A percentile compares a stretch with the other conserved stretches of the same genome.
phyloP scores from a whole-genome alignment of 2,888 invertebrate genomes.

The Dorcus parallelipipedus region DNA sequence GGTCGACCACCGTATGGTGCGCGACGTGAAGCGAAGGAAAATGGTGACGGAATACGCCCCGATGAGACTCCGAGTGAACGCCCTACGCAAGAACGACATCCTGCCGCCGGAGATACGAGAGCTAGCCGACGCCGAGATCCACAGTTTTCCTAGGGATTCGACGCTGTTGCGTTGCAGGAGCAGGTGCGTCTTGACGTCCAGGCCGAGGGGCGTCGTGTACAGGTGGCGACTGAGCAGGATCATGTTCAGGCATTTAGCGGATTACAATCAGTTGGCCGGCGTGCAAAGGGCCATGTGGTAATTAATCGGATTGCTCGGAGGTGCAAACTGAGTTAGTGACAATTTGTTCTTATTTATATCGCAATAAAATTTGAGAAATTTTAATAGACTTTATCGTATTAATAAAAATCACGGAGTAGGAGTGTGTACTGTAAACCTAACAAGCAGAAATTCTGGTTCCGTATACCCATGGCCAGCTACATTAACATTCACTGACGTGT shows the following conservation, averaged over 20 bases:
- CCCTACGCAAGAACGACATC: conserved; percentile 79
- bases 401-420: too few relatives aligned
- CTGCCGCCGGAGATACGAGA: conserved; percentile 79
- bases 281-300: conserved; percentile 95
- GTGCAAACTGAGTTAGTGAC: too few relatives aligned
- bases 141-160: conserved; percentile 73
- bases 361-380: too few relatives aligned
- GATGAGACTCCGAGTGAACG: conserved; percentile 75
- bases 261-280: conserved; percentile 89
- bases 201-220: conserved; percentile 74
- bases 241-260: conserved; percentile 85
- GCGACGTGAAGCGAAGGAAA: conserved; percentile 81
- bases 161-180: conserved; percentile 61
- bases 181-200: conserved; percentile 87
- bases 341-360: too few relatives aligned
- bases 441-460: too few relatives aligned
- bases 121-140: conserved; percentile 70
- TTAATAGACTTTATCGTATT: too few relatives aligned
- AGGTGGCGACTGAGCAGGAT: conserved; percentile 88
- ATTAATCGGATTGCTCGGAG: neutral
- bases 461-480: too few relatives aligned
- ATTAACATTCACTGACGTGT: too few relatives aligned
- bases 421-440: too few relatives aligned
- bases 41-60: conserved; percentile 71
- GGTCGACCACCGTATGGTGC: conserved; percentile 79